Evolutionary conservation across 2,888 invertebrate species (phyloP).

Genomic region (Pandemis heparana): DNA sequence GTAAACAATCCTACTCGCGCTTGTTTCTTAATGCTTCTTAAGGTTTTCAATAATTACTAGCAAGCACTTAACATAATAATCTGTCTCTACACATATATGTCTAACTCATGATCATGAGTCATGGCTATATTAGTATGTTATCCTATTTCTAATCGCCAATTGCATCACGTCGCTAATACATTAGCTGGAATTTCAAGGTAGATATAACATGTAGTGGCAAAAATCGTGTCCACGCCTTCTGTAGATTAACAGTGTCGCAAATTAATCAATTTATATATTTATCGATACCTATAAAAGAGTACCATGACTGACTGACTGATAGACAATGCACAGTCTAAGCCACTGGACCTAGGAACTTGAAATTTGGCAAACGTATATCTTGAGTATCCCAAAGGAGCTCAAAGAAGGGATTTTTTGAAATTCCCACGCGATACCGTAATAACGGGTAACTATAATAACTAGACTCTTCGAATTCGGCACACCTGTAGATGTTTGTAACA

Average conservation of each 20-base stretch:
- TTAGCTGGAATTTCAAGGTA: slow-evolving; percentile 28
- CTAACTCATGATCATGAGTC: background rate
- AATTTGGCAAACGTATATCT: too few species aligned
- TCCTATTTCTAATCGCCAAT: slow-evolving; percentile 15
- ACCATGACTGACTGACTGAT: too few species aligned
- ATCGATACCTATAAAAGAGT: background rate
- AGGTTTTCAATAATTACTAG: background rate
- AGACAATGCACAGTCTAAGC: too few species aligned
- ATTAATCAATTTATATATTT: background rate
- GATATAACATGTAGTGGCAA: slow-evolving; percentile 18
- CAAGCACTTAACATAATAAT: background rate
- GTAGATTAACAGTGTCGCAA: background rate
- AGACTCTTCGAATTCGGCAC: too few species aligned
- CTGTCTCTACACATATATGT: background rate
- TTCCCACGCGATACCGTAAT: too few species aligned
- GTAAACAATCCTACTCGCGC: too few species aligned
- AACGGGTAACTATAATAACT: too few species aligned
- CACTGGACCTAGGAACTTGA: too few species aligned
- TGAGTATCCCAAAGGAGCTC: too few species aligned
- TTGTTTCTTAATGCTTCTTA: too few species aligned
- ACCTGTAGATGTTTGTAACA: too few species aligned
- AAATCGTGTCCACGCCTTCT: background rate
- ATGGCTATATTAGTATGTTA: background rate
- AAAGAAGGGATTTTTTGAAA: too few species aligned
- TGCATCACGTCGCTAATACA: slow-evolving; percentile 6